Evolutionary conservation across 2,113 vertebrate genomes (phyloP).

Genomic region (Poeciliopsis retropinna): DNA sequence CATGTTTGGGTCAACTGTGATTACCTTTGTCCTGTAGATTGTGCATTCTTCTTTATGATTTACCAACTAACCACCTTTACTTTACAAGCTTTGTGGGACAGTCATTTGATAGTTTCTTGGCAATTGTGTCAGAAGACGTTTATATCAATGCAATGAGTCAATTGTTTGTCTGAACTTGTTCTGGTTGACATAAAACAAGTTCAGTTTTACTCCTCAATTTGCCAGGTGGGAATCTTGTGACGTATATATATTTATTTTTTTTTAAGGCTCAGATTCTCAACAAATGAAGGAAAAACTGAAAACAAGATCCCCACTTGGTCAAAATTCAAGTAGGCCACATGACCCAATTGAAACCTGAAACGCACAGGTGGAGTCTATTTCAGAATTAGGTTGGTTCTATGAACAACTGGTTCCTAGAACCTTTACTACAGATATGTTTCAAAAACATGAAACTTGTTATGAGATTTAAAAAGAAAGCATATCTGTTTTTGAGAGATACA

Average conservation of each 20-base stretch:
- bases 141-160: neutral
- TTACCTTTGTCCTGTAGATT: slow-evolving; percentile 17
- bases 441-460: neutral
- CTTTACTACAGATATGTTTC: neutral
- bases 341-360: neutral
- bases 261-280: slow-evolving; percentile 2
- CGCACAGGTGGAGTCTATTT: neutral
- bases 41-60: neutral
- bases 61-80: neutral
- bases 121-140: neutral
- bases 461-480: neutral
- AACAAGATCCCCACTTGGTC: too few relatives aligned
- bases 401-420: neutral
- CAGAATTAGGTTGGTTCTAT: neutral
- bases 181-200: neutral
- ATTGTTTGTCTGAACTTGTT: slow-evolving; percentile 7
- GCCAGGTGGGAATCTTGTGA: neutral
- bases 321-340: neutral
- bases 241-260: neutral
- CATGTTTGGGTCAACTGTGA: slow-evolving; percentile 43
- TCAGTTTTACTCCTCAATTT: neutral
- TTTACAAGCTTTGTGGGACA: neutral
- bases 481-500: too few relatives aligned
- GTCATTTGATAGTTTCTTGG: neutral
- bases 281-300: neutral